A percentile compares a stretch with the other conserved stretches of the same genome.
Conservation (phyloP, 2,888 invertebrate genomes). For the Matsumyia berberina region DNA sequence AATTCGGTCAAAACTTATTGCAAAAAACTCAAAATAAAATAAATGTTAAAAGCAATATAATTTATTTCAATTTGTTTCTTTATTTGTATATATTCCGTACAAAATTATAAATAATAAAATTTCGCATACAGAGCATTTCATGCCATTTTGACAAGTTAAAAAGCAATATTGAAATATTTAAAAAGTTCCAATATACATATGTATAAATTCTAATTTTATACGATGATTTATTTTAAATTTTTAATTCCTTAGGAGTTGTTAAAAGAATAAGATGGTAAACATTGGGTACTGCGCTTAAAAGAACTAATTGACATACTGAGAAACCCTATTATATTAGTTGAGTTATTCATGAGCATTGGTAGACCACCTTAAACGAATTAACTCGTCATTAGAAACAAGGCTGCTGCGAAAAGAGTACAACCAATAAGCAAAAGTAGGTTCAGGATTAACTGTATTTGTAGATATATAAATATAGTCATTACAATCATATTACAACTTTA, state of each 20-base stretch:
- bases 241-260: conserved; percentile 63
- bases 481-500: no score
- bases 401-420: no score
- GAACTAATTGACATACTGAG: no score
- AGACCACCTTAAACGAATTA: no score
- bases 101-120: conserved; percentile 73
- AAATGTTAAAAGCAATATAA: background rate
- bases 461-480: no score
- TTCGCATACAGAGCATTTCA: conserved; percentile 71
- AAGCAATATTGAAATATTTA: conserved; percentile 66
- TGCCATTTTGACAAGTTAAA: conserved; percentile 68
- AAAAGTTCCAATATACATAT: conserved; percentile 45
- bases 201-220: conserved; percentile 45
- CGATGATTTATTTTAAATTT: conserved; percentile 36
- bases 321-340: no score
- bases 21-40: background rate
- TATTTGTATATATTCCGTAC: conserved; percentile 71
- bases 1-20: no score
- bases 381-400: no score
- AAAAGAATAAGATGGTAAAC: background rate
- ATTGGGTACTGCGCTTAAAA: no score
- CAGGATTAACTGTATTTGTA: no score
- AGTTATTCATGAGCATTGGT: no score
- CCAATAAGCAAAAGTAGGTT: no score
- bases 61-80: conserved; percentile 50